These are phyloP conservation scores for Sceloporus undulatus DNA, from an alignment of 2,113 vertebrate genomes.

Conservation along the genomic window DNA sequence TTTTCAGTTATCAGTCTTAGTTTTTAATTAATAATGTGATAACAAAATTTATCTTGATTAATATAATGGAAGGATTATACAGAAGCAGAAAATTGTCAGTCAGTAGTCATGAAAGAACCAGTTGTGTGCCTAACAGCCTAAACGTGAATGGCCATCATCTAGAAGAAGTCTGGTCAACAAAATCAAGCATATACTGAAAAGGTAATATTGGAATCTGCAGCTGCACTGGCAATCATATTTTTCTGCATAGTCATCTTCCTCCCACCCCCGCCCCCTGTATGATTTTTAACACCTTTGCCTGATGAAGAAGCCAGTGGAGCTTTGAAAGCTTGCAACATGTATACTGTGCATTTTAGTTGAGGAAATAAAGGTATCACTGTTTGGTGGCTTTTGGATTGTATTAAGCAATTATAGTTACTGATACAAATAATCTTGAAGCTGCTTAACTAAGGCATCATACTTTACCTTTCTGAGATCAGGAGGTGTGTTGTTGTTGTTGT, in stretches of 20 bases:
- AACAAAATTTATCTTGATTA: neutral
- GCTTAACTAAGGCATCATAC: no score
- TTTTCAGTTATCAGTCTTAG: neutral
- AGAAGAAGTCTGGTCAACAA: neutral
- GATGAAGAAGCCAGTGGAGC: no score
- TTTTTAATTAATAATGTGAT: constrained; percentile 1
- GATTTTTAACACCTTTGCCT: no score
- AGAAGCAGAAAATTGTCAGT: neutral
- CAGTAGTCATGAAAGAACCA: neutral
- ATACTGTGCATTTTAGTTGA: no score
- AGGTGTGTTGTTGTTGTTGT: no score
- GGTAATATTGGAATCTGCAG: neutral
- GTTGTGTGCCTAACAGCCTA: neutral
- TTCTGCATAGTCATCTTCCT: neutral
- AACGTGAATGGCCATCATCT: neutral
- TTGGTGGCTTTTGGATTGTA: no score
- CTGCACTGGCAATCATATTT: neutral
- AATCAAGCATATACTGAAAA: neutral
- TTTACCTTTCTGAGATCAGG: no score
- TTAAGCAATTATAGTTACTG: no score
- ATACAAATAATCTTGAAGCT: no score
- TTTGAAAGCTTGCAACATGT: no score
- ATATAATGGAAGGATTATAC: neutral
- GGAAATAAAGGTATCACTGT: no score
- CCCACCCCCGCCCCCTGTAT: no score